Evolutionary conservation across 2,113 vertebrate species (phyloP).

Genomic region (Myanophis thanlyinensis): DNA sequence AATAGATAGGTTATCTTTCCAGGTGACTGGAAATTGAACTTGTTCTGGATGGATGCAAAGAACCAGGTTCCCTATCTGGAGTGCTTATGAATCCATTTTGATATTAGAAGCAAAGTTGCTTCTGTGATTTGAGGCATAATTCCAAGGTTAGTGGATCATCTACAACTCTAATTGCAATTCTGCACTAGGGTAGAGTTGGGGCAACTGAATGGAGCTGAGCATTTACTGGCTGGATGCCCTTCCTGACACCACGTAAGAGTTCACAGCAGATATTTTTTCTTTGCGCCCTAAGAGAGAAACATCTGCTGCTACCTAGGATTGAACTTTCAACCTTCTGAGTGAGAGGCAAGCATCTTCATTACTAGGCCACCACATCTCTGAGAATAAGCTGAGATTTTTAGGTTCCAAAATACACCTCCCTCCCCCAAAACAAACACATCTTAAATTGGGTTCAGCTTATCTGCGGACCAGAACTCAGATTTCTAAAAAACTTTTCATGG

Average conservation of each 20-base stretch:
- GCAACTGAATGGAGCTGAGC: neutral
- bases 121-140: neutral
- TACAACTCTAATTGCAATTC: neutral
- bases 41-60: neutral
- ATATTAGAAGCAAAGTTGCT: neutral
- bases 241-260: neutral
- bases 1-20: neutral
- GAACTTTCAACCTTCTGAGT: neutral
- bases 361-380: neutral
- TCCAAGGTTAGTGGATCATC: neutral
- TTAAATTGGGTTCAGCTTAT: neutral
- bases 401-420: neutral
- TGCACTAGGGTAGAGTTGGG: neutral
- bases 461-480: neutral
- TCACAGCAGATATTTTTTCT: neutral
- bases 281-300: neutral
- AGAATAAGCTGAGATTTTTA: neutral
- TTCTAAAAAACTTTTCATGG: neutral
- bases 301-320: neutral
- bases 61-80: neutral
- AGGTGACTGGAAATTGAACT: neutral
- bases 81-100: neutral
- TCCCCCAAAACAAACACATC: neutral
- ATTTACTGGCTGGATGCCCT: neutral
- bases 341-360: neutral